These are phyloP conservation scores for Columbina picui DNA, from an alignment of 2,113 vertebrate genomes.

Conservation along the genomic window DNA sequence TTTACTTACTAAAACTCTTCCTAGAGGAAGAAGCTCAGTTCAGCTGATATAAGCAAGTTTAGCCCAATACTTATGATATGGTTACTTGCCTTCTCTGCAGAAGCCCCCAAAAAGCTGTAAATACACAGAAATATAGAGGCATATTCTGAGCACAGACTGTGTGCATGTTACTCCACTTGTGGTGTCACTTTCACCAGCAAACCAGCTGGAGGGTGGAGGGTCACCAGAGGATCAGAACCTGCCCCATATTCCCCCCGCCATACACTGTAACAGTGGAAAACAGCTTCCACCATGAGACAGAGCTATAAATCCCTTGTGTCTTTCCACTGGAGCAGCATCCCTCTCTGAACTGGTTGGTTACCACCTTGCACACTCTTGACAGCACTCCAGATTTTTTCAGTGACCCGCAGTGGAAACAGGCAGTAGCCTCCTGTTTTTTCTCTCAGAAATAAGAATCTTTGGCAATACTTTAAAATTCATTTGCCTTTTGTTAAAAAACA, in stretches of 20 bases:
- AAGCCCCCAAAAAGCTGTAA: not conserved
- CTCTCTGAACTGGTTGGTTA: not conserved
- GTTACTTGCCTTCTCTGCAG: slow-evolving; percentile 27
- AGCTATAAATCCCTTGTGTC: slow-evolving; percentile 14
- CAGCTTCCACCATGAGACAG: not conserved
- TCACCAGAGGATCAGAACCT: not conserved
- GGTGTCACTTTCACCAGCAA: not conserved
- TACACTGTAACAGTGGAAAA: not conserved
- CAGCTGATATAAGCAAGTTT: slow-evolving; percentile 59
- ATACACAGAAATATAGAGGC: not conserved
- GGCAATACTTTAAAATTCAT: not conserved
- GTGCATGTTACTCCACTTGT: not conserved
- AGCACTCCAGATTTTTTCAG: not conserved
- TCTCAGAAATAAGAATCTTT: not conserved
- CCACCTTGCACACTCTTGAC: not conserved
- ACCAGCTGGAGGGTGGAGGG: not conserved
- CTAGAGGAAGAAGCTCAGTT: not conserved
- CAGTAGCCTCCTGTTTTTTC: not conserved
- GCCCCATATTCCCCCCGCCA: not conserved
- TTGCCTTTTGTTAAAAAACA: not conserved
- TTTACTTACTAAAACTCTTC: slow-evolving; percentile 21
- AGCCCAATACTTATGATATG: not conserved
- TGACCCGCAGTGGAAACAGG: not conserved
- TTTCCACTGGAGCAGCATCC: not conserved
- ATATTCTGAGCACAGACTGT: not conserved